phyloP scores from a whole-genome alignment of 2,888 invertebrate species.

The Thymelicus lineola region DNA sequence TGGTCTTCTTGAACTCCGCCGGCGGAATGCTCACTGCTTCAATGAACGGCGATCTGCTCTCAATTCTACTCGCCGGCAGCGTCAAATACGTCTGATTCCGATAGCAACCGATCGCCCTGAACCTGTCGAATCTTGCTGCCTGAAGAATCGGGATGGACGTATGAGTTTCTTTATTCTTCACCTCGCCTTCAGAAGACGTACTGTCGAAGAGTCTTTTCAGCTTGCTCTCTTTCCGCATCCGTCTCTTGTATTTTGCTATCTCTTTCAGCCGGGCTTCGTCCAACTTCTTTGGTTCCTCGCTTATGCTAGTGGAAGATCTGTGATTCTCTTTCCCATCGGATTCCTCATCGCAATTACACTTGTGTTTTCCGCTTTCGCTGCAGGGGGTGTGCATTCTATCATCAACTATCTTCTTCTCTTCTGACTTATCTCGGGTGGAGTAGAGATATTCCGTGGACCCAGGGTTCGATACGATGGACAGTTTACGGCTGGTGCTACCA shows the following conservation, averaged over 20 bases:
- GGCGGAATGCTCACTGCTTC: slow-evolving; percentile 61
- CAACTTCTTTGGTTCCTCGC: slow-evolving; percentile 61
- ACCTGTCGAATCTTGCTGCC: slow-evolving; percentile 77
- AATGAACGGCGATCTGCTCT: slow-evolving; percentile 69
- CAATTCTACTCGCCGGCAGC: slow-evolving; percentile 70
- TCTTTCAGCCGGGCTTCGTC: slow-evolving; percentile 76
- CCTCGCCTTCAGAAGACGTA: slow-evolving; percentile 76
- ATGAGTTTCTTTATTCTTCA: slow-evolving; percentile 62
- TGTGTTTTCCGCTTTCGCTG: slow-evolving; percentile 91
- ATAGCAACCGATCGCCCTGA: slow-evolving; percentile 77
- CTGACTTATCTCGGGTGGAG: slow-evolving; percentile 46
- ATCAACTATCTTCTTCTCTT: slow-evolving; percentile 78
- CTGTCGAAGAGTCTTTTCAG: slow-evolving; percentile 73
- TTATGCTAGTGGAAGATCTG: slow-evolving; percentile 54
- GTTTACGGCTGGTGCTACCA: slow-evolving; percentile 55
- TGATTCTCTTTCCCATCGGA: slow-evolving; percentile 76
- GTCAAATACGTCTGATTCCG: slow-evolving; percentile 79
- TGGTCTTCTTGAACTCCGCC: slow-evolving; percentile 66
- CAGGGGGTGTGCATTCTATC: slow-evolving; percentile 90
- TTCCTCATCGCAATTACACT: slow-evolving; percentile 90
- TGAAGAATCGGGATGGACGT: slow-evolving; percentile 81
- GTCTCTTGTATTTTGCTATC: slow-evolving; percentile 78
- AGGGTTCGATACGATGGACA: slow-evolving; percentile 56
- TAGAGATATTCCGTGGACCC: slow-evolving; percentile 53
- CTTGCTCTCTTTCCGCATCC: slow-evolving; percentile 75